A percentile compares a stretch with the other conserved stretches of the same genome.
Evolutionary conservation across 1,140 invertebrate genomes (phyloP).

Genomic region (Theocolax elegans): DNA sequence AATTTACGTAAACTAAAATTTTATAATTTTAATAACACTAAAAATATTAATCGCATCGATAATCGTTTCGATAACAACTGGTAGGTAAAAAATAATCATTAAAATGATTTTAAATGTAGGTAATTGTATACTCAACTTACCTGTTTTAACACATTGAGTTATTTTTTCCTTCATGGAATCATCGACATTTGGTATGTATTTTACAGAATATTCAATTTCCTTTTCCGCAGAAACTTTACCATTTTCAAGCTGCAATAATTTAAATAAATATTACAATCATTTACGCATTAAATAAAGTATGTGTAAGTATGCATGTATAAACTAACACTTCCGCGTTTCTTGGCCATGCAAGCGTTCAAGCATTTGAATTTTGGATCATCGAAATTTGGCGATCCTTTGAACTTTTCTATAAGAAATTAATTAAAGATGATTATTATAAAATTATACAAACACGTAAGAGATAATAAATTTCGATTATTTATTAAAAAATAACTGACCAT

Average conservation of each 20-base stretch:
- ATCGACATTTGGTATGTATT: background rate
- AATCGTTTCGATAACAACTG: too few species aligned
- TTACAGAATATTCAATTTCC: background rate
- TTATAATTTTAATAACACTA: too few species aligned
- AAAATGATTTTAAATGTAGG: too few species aligned
- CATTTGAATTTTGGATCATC: constrained; percentile 13
- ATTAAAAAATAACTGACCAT: constrained; percentile 2
- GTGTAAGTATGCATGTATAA: too few species aligned
- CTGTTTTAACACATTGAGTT: background rate
- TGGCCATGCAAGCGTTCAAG: constrained; percentile 1
- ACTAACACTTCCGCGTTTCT: background rate
- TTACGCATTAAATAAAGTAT: too few species aligned
- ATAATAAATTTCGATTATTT: background rate
- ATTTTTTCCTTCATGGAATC: background rate
- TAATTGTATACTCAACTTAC: too few species aligned
- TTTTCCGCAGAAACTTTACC: constrained; percentile 8
- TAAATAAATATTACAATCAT: too few species aligned
- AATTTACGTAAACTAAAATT: too few species aligned
- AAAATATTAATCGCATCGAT: too few species aligned
- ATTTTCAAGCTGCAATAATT: background rate
- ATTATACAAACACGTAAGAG: too few species aligned
- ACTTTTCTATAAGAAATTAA: background rate
- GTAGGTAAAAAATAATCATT: too few species aligned
- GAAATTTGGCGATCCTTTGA: background rate
- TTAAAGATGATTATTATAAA: background rate